Evolutionary conservation across 2,888 invertebrate genomes (phyloP), one percentile per base, ranked within the genome.

Genomic region (Agrotis ipsilon): DNA sequence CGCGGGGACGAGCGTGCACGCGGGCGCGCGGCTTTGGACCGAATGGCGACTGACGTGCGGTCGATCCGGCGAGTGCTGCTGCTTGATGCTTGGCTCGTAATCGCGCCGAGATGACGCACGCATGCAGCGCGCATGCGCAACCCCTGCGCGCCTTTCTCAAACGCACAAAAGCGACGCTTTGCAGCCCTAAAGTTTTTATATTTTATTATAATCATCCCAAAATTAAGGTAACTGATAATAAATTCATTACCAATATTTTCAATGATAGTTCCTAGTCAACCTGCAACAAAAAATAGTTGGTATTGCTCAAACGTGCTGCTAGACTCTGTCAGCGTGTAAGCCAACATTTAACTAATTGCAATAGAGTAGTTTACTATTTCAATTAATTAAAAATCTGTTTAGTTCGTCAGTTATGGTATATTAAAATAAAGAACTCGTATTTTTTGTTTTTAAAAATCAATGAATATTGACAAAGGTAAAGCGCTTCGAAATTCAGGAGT

Each of bases 71-170:
- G 57, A 61, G 54, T 58, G 69, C 59, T 48, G 69, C 66, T 68
- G 73, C 43, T 27, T 51, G 66, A 51, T 68, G 77, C 72, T 80
- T 80, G 79, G 76, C 78, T 73, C 65, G 75, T 74, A 84, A 77
- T 78, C 84, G 84, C 74, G 71, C 70, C 54, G 72, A 81, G 83
- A 83, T 93, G 94, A 93, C 93, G 91, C 92, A 90, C 86, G 88
- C 88, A 84, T 90, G 89, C 46, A 75, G 2, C 73, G 90, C 93
- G 94, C 94, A 87, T 94, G 94, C 93, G 93, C 90, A 88, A 66
- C 68, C 70, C 14, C 54, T 84, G 83, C 80, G 84, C 87, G 82
- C 79, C 75, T 66, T 68, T 61, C 78, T 73, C 70, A 68, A 81
- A 72, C 60, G 11, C 5, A 48, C 24, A 16, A 68, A 72, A 70